Conservation (phyloP, 1,140 invertebrate species). For the Dryas iulia region DNA sequence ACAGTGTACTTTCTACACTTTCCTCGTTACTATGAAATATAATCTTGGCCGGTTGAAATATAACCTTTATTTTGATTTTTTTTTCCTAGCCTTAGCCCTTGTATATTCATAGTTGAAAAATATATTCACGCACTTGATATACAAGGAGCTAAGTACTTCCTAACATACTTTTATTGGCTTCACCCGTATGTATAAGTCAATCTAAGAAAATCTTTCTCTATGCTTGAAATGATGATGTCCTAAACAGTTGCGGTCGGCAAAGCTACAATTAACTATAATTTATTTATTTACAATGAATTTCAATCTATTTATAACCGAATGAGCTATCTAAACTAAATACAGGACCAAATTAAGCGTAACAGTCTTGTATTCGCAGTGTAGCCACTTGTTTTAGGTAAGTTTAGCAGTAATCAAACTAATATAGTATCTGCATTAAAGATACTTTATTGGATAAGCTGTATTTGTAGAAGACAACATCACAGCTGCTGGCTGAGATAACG, state of each 20-base stretch:
- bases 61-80: not conserved
- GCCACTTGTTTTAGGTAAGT: conserved; percentile 1
- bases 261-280: no score
- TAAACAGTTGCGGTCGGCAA: no score
- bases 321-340: not conserved
- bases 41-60: not conserved
- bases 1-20: no score
- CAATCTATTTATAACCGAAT: no score
- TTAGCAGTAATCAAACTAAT: conserved; percentile 7
- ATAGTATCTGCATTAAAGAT: conserved; percentile 17
- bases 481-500: conserved; percentile 37
- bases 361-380: conserved; percentile 1
- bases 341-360: not conserved
- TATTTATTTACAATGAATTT: no score
- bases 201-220: no score
- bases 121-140: no score
- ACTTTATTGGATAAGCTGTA: conserved; percentile 22
- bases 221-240: no score
- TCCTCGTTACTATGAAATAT: not conserved
- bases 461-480: conserved; percentile 34
- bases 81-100: not conserved
- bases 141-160: no score
- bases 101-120: not conserved
- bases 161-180: no score
- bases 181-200: no score